Evolutionary conservation across 1,140 invertebrate species (phyloP), one percentile per base, ranked within the genome.

Genomic region (Drosophila aff.): DNA sequence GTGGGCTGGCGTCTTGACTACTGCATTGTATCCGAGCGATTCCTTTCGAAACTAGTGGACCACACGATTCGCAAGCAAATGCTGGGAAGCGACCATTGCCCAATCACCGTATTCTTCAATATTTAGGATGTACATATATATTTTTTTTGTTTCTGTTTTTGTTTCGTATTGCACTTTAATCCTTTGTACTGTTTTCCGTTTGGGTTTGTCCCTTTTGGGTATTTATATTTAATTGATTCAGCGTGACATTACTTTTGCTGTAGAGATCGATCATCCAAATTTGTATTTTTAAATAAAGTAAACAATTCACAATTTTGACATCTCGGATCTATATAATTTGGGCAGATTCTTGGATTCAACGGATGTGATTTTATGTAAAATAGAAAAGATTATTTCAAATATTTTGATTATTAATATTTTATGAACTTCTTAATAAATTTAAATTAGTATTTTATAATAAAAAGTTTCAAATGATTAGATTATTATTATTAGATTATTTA

Each of bases 1-100:
- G 95, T 98, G 84, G 99, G 99, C 93, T 99, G 99, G 98, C 95
- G 98, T 92, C 93, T 99, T 72, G 98, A 99, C 94, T 99, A 99
- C 92, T 99, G 98, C 92, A 94, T 99, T 18, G 93, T 98, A 1
- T 99, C 98, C 1, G 94, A 98, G 81, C 94, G 96, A 64, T 93
- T 99, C 15, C 91, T 96, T 60, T 93, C 96, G 2, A 95, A 96
- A 26, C 87, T 99, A 13, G 97, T 97, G 92, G 98, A 99, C 91
- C 96, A 95, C 92, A 93, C 96, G 33, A 97, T 98, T 53, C 94
- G 96, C 40, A 95, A 93, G 57, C 93, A 96, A 72, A 95, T 98
- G 7, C 95, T 94, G 82, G 97, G 97, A n/a, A 98, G 97, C 87
- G 97, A 98, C 92, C 97, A 98, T 93, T 98, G 97, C 87, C 97